Evolutionary conservation across 2,888 invertebrate genomes (phyloP), one percentile per base, ranked within the genome.

Genomic region (Ephialtes manifestator): DNA sequence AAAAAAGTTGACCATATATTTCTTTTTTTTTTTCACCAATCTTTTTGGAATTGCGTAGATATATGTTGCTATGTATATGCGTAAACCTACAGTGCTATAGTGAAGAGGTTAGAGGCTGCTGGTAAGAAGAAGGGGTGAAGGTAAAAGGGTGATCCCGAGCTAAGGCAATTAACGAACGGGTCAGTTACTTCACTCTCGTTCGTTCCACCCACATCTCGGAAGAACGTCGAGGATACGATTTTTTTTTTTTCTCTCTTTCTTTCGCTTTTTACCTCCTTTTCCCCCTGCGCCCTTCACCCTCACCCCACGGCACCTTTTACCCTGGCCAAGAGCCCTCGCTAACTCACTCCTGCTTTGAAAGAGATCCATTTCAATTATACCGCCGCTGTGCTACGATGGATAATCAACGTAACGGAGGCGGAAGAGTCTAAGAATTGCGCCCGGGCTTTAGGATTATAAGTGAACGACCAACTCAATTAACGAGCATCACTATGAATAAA

Each of bases 331-430:
- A 53, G 60, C 48, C 53, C 48, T 28, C 60, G 48, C 60, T 60
- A 15, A 48, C 60, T 63, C 48, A 13, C 46, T 60, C 48, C 46
- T 63, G 3, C 74, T 74, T 63, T 46, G 60, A 74, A 74, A 74
- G 58, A 74, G 74, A 74, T 74, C 60, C 74, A 74, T 60, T 74
- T 46, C 46, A 74, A 74, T 74, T 74, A 74, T 60, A 74, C 60
- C 60, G 48, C 46, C 60, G 46, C 58, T 74, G 48, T 48, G 24
- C 46, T 51, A 5, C 60, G 31, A 46, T 18, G 74, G 74, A 74
- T 74, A 74, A 74, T 74, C 60, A 74, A 74, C 74, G 60, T 48
- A 74, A 74, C 74, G 63, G 60, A n/a, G 46, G 53, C 53, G 20
- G 39, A 55, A 35, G 53, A 53, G 18, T 70, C 51, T 53, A 10